phyloP scores from a whole-genome alignment of 2,888 invertebrate genomes.

The Arctia plantaginis region DNA sequence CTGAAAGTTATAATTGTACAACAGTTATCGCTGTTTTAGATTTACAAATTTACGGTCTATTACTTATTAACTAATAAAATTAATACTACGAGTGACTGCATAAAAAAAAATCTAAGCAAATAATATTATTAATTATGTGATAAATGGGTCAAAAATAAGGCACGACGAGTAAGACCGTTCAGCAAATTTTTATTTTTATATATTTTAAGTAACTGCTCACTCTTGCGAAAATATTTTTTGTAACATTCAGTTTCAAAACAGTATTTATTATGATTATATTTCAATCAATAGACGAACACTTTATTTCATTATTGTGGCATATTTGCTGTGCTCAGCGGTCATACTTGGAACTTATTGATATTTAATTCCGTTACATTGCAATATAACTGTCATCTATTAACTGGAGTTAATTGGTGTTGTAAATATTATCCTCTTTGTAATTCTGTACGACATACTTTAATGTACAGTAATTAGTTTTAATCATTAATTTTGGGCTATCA shows the following conservation, averaged over 20 bases:
- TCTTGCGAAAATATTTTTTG: not conserved
- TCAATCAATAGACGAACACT: not conserved
- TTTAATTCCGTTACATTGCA: not conserved
- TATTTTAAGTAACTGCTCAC: too few relatives aligned
- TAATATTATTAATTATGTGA: too few relatives aligned
- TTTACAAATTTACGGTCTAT: constrained; percentile 52
- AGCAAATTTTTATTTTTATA: too few relatives aligned
- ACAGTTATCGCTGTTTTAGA: constrained; percentile 64
- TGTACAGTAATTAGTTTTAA: too few relatives aligned
- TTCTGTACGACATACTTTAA: not conserved
- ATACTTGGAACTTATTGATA: not conserved
- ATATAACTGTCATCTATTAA: too few relatives aligned
- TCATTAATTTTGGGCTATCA: not conserved
- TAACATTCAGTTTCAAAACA: not conserved
- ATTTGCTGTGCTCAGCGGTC: not conserved
- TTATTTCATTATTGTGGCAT: not conserved
- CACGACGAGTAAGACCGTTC: too few relatives aligned
- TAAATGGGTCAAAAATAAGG: too few relatives aligned
- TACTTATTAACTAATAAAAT: not conserved
- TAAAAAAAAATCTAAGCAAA: too few relatives aligned
- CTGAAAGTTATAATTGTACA: constrained; percentile 73
- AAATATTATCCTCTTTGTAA: not conserved
- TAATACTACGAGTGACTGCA: too few relatives aligned
- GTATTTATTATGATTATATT: not conserved
- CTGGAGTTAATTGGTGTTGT: not conserved